phyloP scores from a whole-genome alignment of 2,797 vertebrate genomes.

The Chloroceryle inda region DNA sequence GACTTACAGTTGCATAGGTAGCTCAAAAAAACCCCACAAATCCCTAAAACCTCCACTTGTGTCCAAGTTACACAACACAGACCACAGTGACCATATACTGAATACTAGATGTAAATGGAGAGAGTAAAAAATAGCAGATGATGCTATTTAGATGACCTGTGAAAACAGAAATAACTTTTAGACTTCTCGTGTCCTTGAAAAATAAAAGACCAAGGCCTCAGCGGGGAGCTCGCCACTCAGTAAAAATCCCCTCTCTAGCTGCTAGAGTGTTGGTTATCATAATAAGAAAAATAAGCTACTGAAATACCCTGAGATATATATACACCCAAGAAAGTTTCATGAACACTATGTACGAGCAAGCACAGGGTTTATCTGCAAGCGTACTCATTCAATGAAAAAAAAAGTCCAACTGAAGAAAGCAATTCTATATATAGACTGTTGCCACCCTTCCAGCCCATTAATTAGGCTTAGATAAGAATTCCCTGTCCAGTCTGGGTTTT shows the following conservation, averaged over 20 bases:
- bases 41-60: background rate
- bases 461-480: background rate
- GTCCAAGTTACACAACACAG: background rate
- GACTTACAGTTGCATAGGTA: background rate
- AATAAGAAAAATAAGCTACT: background rate
- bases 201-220: background rate
- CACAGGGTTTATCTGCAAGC: background rate
- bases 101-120: background rate
- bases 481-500: background rate
- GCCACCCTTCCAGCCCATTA: background rate
- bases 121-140: slow-evolving; percentile 21
- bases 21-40: background rate
- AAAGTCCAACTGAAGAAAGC: background rate
- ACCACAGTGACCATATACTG: background rate
- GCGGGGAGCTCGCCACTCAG: background rate
- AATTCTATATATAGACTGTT: background rate
- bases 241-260: background rate
- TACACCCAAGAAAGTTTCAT: background rate
- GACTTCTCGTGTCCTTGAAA: slow-evolving; percentile 1
- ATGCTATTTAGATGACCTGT: slow-evolving; percentile 31
- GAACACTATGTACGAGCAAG: background rate
- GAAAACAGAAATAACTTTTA: slow-evolving; percentile 28
- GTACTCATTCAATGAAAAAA: background rate
- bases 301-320: background rate
- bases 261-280: background rate